phyloP scores from a whole-genome alignment of 2,113 vertebrate genomes.

The Triplophysa dalaica region DNA sequence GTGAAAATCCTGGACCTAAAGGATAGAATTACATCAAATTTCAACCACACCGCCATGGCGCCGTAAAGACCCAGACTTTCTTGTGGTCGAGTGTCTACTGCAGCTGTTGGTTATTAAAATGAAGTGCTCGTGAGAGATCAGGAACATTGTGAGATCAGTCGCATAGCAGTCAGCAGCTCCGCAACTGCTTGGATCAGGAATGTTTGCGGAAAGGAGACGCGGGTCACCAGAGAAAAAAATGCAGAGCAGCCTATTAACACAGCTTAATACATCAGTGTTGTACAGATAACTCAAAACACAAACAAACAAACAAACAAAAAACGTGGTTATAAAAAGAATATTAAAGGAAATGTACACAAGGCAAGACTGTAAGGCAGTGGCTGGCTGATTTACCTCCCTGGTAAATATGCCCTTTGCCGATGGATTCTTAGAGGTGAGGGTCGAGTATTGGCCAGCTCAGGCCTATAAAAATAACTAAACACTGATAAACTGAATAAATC shows the following conservation, averaged over 20 bases:
- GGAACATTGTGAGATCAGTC: conserved; percentile 15
- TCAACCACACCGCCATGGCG: conserved; percentile 13
- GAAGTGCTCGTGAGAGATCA: conserved; percentile 22
- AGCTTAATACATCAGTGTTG: conserved; percentile 73
- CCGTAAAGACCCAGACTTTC: conserved; percentile 40
- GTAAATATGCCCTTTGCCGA: conserved; percentile 50
- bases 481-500: conserved; percentile 25
- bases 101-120: conserved; percentile 38
- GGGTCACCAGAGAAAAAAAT: conserved; percentile 57
- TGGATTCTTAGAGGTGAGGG: conserved; percentile 47
- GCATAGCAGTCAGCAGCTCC: conserved; percentile 26
- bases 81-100: conserved; percentile 31
- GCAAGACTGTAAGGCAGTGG: conserved; percentile 68
- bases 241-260: conserved; percentile 74
- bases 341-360: conserved; percentile 56
- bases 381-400: conserved; percentile 62
- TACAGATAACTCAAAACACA: conserved; percentile 60
- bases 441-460: background rate
- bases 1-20: conserved; percentile 16
- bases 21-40: conserved; percentile 6
- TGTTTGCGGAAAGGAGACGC: conserved; percentile 57
- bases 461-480: conserved; percentile 1
- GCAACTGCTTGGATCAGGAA: conserved; percentile 57
- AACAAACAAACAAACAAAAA: conserved; percentile 15
- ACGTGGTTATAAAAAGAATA: conserved; percentile 61